A percentile compares a stretch with the other conserved stretches of the same genome.
Conservation (phyloP, 2,888 invertebrate genomes). For the Tipula lateralis region DNA sequence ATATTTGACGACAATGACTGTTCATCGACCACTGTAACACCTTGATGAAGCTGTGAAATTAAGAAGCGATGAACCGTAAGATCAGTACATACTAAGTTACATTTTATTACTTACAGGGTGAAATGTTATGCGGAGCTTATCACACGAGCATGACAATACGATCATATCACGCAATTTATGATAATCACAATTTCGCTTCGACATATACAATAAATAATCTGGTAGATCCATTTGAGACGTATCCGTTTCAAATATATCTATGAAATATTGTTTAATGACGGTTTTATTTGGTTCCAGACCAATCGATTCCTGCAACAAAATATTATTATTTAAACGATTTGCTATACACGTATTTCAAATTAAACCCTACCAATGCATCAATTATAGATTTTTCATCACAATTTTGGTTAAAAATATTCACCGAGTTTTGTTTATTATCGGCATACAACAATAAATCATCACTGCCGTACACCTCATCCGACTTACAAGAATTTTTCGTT, state of each 20-base stretch:
- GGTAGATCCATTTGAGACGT: slow-evolving; percentile 35
- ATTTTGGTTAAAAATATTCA: slow-evolving; percentile 43
- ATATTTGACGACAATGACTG: slow-evolving; percentile 39
- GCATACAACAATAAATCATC: neutral
- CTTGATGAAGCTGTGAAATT: slow-evolving; percentile 36
- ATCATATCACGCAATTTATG: slow-evolving; percentile 44
- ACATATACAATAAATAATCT: slow-evolving; percentile 42
- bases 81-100: no score
- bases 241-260: slow-evolving; percentile 30
- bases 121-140: slow-evolving; percentile 43
- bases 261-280: slow-evolving; percentile 38
- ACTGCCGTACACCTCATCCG: neutral
- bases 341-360: neutral
- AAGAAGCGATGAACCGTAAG: neutral
- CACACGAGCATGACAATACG: slow-evolving; percentile 40
- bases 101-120: slow-evolving; percentile 40
- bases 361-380: slow-evolving; percentile 45
- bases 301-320: slow-evolving; percentile 41
- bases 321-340: neutral
- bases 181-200: slow-evolving; percentile 46
- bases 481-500: neutral
- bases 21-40: slow-evolving; percentile 34
- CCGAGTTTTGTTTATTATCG: slow-evolving; percentile 30
- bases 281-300: slow-evolving; percentile 43
- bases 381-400: slow-evolving; percentile 44